These are phyloP conservation scores for Plectrocnemia conspersa DNA, from an alignment of 1,140 invertebrate genomes.

Conservation along the genomic window DNA sequence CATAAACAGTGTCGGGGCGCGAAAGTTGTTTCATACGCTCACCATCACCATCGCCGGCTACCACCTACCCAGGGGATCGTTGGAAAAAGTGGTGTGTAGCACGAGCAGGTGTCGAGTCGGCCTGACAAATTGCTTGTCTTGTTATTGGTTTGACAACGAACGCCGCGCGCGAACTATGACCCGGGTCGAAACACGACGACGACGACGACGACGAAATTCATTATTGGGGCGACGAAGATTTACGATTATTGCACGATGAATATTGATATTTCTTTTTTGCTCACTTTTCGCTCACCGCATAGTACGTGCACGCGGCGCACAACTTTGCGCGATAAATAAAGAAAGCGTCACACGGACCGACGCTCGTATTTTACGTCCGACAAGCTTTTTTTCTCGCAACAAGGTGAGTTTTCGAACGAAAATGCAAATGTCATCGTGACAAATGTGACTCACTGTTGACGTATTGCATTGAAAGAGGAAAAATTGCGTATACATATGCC, in stretches of 20 bases:
- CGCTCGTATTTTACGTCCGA: no score
- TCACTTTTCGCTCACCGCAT: neutral
- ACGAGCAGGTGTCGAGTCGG: conserved; percentile 30
- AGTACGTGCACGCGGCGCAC: neutral
- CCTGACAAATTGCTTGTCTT: conserved; percentile 35
- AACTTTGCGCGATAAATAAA: neutral
- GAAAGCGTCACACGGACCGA: neutral
- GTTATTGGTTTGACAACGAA: conserved; percentile 32
- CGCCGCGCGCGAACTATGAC: conserved; percentile 23
- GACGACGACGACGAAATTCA: conserved; percentile 29
- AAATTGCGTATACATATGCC: no score
- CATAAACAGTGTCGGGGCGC: conserved; percentile 9
- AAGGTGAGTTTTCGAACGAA: no score
- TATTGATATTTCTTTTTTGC: no score
- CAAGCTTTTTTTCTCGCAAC: no score
- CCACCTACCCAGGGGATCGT: no score
- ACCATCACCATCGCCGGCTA: neutral
- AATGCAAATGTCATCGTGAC: no score
- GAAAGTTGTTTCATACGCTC: neutral
- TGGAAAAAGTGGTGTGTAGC: no score
- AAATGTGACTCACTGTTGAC: no score
- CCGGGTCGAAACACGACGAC: conserved; percentile 8
- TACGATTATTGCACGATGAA: neutral
- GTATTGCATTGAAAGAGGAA: no score
- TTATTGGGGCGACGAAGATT: conserved; percentile 13